Base-by-base conservation (phyloP, 2,888 invertebrate species). In the Cryptops parisi region DNA sequence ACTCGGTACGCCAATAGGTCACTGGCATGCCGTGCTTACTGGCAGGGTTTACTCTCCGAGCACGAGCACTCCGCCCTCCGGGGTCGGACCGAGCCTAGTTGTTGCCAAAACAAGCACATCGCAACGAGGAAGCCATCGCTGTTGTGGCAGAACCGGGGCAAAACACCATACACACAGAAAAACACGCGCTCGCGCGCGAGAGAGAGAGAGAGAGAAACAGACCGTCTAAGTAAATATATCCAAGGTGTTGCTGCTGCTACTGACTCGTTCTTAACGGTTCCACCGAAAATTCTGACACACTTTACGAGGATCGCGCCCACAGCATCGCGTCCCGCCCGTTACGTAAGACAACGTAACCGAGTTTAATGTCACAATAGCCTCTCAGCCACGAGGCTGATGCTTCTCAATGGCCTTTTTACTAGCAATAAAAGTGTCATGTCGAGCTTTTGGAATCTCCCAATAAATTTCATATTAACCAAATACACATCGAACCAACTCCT, bases 281-380 rank as follows among this genome's bases (percentile, higher is more conserved):
- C 40, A 22, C 44, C 52, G 44, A 52, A 52, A n/a, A 26, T 45
- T 52, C 52, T 45, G 52, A 52, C 52, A 52, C 44, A 44, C 23
- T n/a, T 26, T 23, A 21, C 26, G 17, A 33, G 45, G 41, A 50
- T 25, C 40, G 26, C 26, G 26, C 50, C 44, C 44, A 21, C 33
- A 38, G 38, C 54, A 51, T 51, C 52, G 39, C 39, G 39, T 27
- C 48, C 38, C 26, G 54, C 25, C 51, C 54, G 56, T 57, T 57
- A 55, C 57, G 57, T 57, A 57, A 57, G 57, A 54, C 54, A 57
- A 57, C 57, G 57, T 57, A 57, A 57, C 57, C 27, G 52, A 57
- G 41, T 57, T 57, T 57, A 57, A 57, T 57, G 57, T 57, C 57
- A 44, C 53, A 54, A 54, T 51, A 53, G 54, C 57, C 57, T 55